Evolutionary conservation across 2,888 invertebrate species (phyloP), one percentile per base, ranked within the genome.

Genomic region (Diadromus collaris): DNA sequence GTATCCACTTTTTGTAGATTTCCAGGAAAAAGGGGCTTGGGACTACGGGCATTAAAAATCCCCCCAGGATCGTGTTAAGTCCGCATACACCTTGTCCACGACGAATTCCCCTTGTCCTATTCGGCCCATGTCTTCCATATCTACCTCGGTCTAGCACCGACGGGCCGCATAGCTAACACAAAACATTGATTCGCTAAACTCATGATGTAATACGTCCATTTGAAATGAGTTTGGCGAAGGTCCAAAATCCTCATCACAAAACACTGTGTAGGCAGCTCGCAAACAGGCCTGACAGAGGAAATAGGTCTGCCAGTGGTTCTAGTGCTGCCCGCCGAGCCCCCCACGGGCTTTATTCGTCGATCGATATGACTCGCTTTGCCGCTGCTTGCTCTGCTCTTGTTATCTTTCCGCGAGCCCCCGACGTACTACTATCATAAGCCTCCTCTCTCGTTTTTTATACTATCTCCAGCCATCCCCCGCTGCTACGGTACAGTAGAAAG

Each of bases 121-220:
- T 7, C 56, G 29, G 29, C 6, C 13, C 51, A 21, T 38, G 63
- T 32, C 51, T 44, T 56, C 56, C 38, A 41, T 41, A 29, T 56
- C 44, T 44, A 65, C 71, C 71, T 61, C 58, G 41, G 58, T 44
- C 65, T 51, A 71, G 54, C 44, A 64, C 65, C 56, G 56, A 10
- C 56, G 27, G 29, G 48, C 69, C 65, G 65, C 74, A 44, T 60
- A 73, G 74, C 70, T 61, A 74, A 68, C 76, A 74, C 86, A 86
- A 88, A 87, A 87, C 88, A 89, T 89, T 87, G 89, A 89, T 89
- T 89, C 86, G 86, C 88, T 88, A 88, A 89, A 88, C 86, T 87
- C 88, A 87, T 89, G 87, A 88, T 88, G 88, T 88, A 89, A 89
- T 88, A 88, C 88, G 88, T 87, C 88, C 87, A 88, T 89, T 88